These are phyloP conservation scores for Abramis brama DNA, from an alignment of 2,113 vertebrate species.

Conservation along the genomic window DNA sequence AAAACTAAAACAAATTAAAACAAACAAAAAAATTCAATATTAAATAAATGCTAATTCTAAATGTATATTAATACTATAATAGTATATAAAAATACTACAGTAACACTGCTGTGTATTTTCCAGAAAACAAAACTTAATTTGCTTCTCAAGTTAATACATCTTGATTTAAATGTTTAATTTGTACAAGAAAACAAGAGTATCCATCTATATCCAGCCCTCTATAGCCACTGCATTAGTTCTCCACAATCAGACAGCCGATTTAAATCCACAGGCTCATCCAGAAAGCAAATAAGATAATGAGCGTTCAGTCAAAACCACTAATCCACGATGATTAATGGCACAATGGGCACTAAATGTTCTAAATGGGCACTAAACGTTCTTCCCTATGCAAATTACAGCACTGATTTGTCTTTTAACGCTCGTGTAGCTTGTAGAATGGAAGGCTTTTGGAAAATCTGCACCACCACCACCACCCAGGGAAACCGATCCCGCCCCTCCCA, in stretches of 20 bases:
- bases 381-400: background rate
- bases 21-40: too few relatives aligned
- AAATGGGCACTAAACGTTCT: background rate
- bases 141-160: too few relatives aligned
- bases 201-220: too few relatives aligned
- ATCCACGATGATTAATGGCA: background rate
- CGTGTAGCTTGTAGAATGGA: slow-evolving; percentile 32
- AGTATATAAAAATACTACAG: too few relatives aligned
- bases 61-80: too few relatives aligned
- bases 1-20: too few relatives aligned
- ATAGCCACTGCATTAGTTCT: background rate
- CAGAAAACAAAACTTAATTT: background rate
- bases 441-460: slow-evolving; percentile 52
- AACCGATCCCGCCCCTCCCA: slow-evolving; percentile 51
- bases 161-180: too few relatives aligned
- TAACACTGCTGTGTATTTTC: too few relatives aligned
- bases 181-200: background rate
- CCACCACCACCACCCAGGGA: slow-evolving; percentile 45
- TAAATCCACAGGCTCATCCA: background rate
- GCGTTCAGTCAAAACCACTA: background rate
- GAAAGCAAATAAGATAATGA: background rate
- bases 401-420: slow-evolving; percentile 12
- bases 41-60: too few relatives aligned
- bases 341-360: background rate
- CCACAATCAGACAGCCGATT: background rate